Evolutionary conservation across 37 sponge, comb jelly and placozoan genomes (phyloP).

Genomic region (Theonella swinhoei): DNA sequence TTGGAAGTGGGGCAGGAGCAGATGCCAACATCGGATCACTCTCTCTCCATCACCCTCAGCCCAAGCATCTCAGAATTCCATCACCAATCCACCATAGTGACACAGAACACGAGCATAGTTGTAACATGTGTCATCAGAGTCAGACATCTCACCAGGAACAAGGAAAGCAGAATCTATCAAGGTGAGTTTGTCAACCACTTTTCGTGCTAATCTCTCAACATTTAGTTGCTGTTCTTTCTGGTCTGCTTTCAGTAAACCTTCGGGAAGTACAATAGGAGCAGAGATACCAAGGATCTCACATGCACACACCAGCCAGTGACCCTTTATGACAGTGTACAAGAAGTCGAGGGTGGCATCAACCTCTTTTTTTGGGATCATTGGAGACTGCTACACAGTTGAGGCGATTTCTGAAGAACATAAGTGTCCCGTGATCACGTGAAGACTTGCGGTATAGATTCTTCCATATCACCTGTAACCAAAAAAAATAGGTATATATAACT

Average conservation of each 20-base stretch:
- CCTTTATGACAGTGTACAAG: conserved; percentile 5
- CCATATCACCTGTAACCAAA: conserved; percentile 4
- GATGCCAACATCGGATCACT: conserved; percentile 26
- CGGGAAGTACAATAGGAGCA: too few species aligned
- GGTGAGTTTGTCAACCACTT: too few species aligned
- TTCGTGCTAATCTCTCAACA: too few species aligned
- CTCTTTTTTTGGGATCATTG: conserved; percentile 4
- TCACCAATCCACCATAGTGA: conserved; percentile 33
- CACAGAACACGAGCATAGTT: conserved; percentile 45
- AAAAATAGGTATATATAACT: too few species aligned
- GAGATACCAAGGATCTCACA: neutral
- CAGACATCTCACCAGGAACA: too few species aligned
- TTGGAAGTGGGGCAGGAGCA: conserved; percentile 32
- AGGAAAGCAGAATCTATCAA: too few species aligned
- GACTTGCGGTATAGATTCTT: conserved; percentile 6
- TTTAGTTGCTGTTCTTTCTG: too few species aligned
- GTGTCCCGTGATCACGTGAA: conserved; percentile 13
- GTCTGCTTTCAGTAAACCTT: too few species aligned
- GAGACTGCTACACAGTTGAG: conserved; percentile 1
- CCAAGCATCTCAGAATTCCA: conserved; percentile 42
- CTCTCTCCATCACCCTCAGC: conserved; percentile 51
- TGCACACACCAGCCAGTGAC: conserved; percentile 1
- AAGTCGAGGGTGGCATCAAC: conserved; percentile 13
- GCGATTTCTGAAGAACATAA: conserved; percentile 1
- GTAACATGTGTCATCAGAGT: too few species aligned